These are phyloP conservation scores for Alectoris magna DNA, from an alignment of 2,797 vertebrate species.

Conservation along the genomic window DNA sequence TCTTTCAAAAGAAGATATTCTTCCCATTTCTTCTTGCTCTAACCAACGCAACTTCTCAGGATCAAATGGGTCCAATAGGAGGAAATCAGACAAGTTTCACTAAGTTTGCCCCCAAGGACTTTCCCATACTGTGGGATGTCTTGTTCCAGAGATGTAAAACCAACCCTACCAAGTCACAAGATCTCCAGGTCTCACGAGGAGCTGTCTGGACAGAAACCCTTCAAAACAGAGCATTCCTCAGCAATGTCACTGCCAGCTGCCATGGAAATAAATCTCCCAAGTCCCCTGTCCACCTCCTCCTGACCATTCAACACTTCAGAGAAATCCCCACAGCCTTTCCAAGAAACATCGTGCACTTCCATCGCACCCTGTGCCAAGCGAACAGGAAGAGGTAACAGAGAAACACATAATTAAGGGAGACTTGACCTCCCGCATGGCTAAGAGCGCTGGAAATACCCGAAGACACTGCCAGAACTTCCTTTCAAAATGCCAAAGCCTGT, in stretches of 20 bases:
- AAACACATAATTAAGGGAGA: constrained; percentile 46
- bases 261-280: neutral
- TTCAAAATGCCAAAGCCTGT: constrained; percentile 53
- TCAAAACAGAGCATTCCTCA: constrained; percentile 14
- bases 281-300: neutral
- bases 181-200: neutral
- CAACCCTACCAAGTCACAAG: neutral
- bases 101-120: neutral
- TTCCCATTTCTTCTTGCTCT: neutral
- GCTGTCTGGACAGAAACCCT: neutral
- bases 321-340: constrained; percentile 49
- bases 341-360: neutral
- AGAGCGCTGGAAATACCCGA: constrained; percentile 48
- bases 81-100: neutral
- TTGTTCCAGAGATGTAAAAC: neutral
- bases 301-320: constrained; percentile 35
- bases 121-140: neutral
- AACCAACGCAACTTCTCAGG: neutral
- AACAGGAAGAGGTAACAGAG: constrained; percentile 41
- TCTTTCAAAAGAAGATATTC: neutral
- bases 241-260: neutral
- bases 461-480: constrained; percentile 33
- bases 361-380: neutral
- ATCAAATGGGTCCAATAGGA: neutral
- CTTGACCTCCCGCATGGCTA: constrained; percentile 30